These are phyloP conservation scores for Cordilura impudica DNA, from an alignment of 2,888 invertebrate species.

Conservation along the genomic window DNA sequence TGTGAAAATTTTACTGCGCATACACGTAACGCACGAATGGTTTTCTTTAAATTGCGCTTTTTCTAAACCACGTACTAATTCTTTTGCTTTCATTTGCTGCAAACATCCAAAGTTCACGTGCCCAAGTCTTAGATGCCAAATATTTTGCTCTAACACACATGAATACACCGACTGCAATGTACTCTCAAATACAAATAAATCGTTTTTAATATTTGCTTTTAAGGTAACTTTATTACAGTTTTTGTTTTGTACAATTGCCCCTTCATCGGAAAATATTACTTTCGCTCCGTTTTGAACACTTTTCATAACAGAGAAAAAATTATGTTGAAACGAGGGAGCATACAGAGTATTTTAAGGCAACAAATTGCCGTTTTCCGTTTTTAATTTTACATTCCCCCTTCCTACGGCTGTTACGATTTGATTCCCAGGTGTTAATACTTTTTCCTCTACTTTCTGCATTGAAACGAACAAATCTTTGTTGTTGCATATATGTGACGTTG, in stretches of 20 bases:
- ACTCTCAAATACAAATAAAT: conserved; percentile 35
- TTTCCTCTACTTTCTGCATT: too few species aligned
- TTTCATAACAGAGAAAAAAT: conserved; percentile 48
- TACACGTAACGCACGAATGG: conserved; percentile 24
- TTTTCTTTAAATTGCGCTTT: conserved; percentile 17
- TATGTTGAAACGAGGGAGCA: conserved; percentile 37
- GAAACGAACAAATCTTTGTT: too few species aligned
- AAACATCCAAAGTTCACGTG: conserved; percentile 49
- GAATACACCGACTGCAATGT: too few species aligned
- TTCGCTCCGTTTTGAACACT: conserved; percentile 24
- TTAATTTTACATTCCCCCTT: conserved; percentile 20
- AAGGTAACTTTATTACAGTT: conserved; percentile 21
- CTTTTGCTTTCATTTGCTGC: conserved; percentile 32
- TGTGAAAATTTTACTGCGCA: conserved; percentile 45
- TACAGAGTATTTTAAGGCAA: conserved; percentile 24
- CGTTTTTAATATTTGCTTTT: conserved; percentile 28
- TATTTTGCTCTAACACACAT: conserved; percentile 6
- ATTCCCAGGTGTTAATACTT: too few species aligned
- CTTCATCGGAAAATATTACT: conserved; percentile 23
- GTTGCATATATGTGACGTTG: too few species aligned
- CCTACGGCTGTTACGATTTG: conserved; percentile 27
- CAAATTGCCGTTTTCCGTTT: conserved; percentile 4
- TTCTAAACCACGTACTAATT: conserved; percentile 36
- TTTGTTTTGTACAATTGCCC: conserved; percentile 16
- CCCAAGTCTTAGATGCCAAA: conserved; percentile 38